phyloP scores from a whole-genome alignment of 1,140 invertebrate species.

The Hypsibius dujardini region DNA sequence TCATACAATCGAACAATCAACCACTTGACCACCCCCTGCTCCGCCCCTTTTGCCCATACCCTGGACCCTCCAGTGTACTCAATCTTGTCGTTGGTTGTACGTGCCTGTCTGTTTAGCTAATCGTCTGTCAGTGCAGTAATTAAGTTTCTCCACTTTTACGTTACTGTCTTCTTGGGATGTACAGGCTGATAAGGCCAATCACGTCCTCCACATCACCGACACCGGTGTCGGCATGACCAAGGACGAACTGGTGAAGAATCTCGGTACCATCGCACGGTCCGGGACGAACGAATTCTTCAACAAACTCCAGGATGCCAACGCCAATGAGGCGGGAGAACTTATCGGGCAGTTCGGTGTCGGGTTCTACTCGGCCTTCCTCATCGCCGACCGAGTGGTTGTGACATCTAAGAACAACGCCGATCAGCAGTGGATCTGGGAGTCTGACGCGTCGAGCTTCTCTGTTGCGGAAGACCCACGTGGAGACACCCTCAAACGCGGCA shows the following conservation, averaged over 20 bases:
- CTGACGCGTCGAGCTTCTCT: constrained; percentile 67
- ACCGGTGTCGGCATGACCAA: constrained; percentile 97
- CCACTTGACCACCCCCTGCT: no score
- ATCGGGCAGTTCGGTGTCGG: constrained; percentile 83
- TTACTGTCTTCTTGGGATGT: no score
- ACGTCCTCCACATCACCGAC: constrained; percentile 81
- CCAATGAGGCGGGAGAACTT: constrained; percentile 41
- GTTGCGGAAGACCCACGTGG: constrained; percentile 85
- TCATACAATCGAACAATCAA: no score
- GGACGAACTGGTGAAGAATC: constrained; percentile 77
- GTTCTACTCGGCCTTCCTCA: constrained; percentile 91
- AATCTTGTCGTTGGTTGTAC: no score
- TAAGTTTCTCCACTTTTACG: no score
- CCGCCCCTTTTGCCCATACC: no score
- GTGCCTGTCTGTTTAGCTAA: background rate
- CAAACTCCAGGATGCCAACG: constrained; percentile 61
- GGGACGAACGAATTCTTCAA: constrained; percentile 93
- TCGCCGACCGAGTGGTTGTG: constrained; percentile 68
- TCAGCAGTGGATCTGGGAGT: constrained; percentile 94
- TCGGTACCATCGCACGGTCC: constrained; percentile 97
- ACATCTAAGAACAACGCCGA: constrained; percentile 90
- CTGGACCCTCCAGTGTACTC: no score
- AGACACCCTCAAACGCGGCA: constrained; percentile 69
- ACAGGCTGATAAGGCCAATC: constrained; percentile 77
- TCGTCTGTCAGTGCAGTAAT: no score